These are phyloP conservation scores for Mungos mungo DNA, from an alignment of 2,113 vertebrate species.

Conservation along the genomic window DNA sequence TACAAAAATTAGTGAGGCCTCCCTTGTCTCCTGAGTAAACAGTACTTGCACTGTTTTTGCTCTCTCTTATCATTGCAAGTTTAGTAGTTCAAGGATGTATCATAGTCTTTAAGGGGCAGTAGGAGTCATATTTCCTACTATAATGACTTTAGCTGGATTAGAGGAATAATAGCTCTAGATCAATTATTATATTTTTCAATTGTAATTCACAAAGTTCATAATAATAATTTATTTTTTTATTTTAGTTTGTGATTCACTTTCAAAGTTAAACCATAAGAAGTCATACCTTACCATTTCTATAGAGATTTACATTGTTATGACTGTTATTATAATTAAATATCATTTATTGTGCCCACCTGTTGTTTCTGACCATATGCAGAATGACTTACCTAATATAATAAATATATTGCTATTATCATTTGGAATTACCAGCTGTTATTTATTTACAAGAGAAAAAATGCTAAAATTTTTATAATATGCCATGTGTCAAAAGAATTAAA, in stretches of 20 bases:
- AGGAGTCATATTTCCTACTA: not conserved
- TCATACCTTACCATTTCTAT: not conserved
- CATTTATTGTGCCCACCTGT: not conserved
- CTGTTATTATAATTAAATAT: not conserved
- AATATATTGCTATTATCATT: not conserved
- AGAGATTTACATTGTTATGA: not conserved
- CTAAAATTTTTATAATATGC: not conserved
- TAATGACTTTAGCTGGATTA: not conserved
- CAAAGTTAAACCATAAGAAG: not conserved
- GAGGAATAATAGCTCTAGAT: not conserved
- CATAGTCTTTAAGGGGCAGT: not conserved
- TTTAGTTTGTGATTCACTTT: slow-evolving; percentile 29
- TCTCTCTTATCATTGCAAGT: not conserved
- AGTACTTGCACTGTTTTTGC: not conserved
- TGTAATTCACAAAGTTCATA: not conserved
- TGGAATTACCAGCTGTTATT: not conserved
- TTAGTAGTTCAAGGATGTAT: not conserved
- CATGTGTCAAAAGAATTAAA: not conserved
- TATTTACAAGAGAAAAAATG: not conserved
- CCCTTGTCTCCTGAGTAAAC: not conserved
- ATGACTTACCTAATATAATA: not conserved
- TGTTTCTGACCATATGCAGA: not conserved
- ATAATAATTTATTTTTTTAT: not conserved
- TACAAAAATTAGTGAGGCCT: not conserved
- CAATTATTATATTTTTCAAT: not conserved